phyloP scores from a whole-genome alignment of 2,797 vertebrate species.

The Liparis tanakae region DNA sequence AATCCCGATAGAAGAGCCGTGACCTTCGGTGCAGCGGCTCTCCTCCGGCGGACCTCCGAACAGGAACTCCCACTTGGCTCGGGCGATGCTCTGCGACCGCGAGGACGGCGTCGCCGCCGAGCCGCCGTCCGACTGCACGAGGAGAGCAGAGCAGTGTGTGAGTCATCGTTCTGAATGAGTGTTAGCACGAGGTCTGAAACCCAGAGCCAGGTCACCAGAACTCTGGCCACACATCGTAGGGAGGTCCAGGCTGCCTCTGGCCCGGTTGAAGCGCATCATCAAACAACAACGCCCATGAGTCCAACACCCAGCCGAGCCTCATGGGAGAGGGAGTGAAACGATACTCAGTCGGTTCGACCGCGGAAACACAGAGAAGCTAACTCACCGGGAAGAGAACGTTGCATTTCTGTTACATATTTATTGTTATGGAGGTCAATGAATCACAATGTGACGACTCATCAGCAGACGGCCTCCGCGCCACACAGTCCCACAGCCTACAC shows the following conservation, averaged over 20 bases:
- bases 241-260: no score
- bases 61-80: conserved; percentile 97
- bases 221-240: no score
- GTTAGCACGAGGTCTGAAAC: neutral
- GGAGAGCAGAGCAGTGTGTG: neutral
- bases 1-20: no score
- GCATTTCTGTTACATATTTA: neutral
- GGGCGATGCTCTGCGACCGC: conserved; percentile 91
- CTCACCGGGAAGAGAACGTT: neutral
- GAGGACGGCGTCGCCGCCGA: conserved; percentile 57
- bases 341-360: neutral
- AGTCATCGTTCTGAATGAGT: neutral
- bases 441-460: neutral
- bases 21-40: conserved; percentile 67
- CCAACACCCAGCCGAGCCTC: neutral
- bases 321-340: neutral
- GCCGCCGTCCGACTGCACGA: conserved; percentile 79
- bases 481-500: neutral
- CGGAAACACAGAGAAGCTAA: conserved; percentile 1
- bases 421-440: conserved; percentile 6
- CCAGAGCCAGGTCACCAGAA: no score
- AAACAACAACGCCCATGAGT: neutral
- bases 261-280: neutral
- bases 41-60: conserved; percentile 83
- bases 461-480: neutral